These are phyloP conservation scores for Platysteira castanea DNA, from an alignment of 2,113 vertebrate species.

Conservation along the genomic window DNA sequence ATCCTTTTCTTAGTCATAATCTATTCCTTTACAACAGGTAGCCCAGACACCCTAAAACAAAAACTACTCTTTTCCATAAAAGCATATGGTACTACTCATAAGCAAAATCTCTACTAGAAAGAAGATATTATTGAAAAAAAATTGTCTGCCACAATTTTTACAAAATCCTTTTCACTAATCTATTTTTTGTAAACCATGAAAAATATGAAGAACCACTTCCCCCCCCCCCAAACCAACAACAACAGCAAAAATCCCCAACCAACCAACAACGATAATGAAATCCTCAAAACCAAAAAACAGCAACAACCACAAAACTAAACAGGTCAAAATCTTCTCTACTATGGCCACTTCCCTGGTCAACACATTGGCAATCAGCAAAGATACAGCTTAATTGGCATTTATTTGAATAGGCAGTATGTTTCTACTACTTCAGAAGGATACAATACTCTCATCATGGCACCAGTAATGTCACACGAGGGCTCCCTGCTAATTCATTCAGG, in stretches of 20 bases:
- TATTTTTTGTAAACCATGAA: background rate
- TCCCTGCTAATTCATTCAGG: background rate
- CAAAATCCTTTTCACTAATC: background rate
- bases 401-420: background rate
- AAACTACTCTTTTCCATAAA: background rate
- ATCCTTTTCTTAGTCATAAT: background rate
- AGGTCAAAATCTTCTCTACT: background rate
- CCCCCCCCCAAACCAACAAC: rapidly evolving
- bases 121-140: background rate
- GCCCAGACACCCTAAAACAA: background rate
- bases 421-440: background rate
- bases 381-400: background rate
- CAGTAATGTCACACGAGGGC: background rate
- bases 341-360: background rate
- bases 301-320: background rate
- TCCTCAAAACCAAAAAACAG: no score
- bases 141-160: background rate
- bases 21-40: background rate
- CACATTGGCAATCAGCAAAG: background rate
- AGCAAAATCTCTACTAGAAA: background rate
- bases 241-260: no score
- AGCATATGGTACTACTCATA: background rate
- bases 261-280: background rate
- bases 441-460: background rate
- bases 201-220: background rate